Base-by-base conservation (phyloP, 1,140 invertebrate species). In the Manduca sexta region DNA sequence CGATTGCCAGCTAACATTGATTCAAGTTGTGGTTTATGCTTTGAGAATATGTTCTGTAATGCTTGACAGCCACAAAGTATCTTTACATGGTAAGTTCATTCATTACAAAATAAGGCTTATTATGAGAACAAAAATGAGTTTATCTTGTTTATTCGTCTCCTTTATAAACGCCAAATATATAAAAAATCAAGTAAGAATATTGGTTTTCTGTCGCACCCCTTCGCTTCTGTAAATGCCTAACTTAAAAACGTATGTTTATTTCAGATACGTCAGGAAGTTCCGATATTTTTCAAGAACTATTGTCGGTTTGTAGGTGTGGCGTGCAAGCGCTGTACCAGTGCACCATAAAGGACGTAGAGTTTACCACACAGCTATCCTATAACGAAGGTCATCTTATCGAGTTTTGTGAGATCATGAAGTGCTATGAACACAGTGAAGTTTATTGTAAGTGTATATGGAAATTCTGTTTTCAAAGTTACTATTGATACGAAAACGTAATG, bases 1-100 rank as follows among this genome's bases (percentile, higher is more conserved):
- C 37, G 68, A 74, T 4, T 81, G 77, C 44, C 57, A 65, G 6
- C 38, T 64, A 0, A 45, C 69, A 4, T 44, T 74, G 17, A 34
- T 70, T 16, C 70, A 78, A 60, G 60, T 70, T 1, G 51, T 76
- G 1, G 71, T 78, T 1, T 67, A 62, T 37, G 60, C 55, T 18
- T 39, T 81, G 5, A 47, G 58, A 26, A 63, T 72, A 47, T 74
- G 69, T 29, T 60, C 74, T 3, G 59, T 54, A 3, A 67, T 72
- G 58, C 29, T 69, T 43, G 17, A 55, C 7, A 44, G 31, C 3
- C 30, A 15, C 18, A 47, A 18, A 17, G 30, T 31, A 45, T 45
- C 10, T 16, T 14, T 18, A 14, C 37, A 41, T 35, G 45, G 51
- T 53, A 42, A 44, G 26, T 44, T 13, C n/a, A n/a, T n/a, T n/a